phyloP scores from a whole-genome alignment of 2,888 invertebrate species.

The Patella depressa region DNA sequence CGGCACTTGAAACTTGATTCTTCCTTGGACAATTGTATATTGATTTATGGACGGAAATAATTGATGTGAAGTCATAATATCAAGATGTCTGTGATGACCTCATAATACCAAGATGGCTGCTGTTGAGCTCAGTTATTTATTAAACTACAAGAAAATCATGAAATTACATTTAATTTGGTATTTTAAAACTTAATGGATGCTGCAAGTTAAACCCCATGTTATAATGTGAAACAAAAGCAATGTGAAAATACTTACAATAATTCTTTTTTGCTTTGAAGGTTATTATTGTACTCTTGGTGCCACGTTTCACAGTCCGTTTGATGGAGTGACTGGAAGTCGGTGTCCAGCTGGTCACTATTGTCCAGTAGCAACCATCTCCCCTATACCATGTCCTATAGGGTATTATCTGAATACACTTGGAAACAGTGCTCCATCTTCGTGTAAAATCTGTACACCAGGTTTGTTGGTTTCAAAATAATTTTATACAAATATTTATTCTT shows the following conservation, averaged over 20 bases:
- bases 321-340: constrained; percentile 57
- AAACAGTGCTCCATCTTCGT: constrained; percentile 48
- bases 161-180: too few species aligned
- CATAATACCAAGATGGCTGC: too few species aligned
- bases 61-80: too few species aligned
- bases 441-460: constrained; percentile 65
- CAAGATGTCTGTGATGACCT: too few species aligned
- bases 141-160: too few species aligned
- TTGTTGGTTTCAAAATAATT: constrained; percentile 12
- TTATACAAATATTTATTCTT: too few species aligned
- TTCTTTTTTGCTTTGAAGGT: constrained; percentile 46
- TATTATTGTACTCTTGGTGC: constrained; percentile 62
- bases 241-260: not conserved
- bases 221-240: not conserved
- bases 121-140: too few species aligned
- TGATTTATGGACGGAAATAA: too few species aligned
- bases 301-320: constrained; percentile 52
- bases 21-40: too few species aligned
- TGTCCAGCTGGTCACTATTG: constrained; percentile 68
- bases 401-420: constrained; percentile 60
- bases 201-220: too few species aligned
- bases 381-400: constrained; percentile 60
- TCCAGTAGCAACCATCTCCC: constrained; percentile 52
- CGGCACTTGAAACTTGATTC: too few species aligned
- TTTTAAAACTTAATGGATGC: too few species aligned